Base-by-base conservation (phyloP, 2,113 vertebrate species). In the Parus major region DNA sequence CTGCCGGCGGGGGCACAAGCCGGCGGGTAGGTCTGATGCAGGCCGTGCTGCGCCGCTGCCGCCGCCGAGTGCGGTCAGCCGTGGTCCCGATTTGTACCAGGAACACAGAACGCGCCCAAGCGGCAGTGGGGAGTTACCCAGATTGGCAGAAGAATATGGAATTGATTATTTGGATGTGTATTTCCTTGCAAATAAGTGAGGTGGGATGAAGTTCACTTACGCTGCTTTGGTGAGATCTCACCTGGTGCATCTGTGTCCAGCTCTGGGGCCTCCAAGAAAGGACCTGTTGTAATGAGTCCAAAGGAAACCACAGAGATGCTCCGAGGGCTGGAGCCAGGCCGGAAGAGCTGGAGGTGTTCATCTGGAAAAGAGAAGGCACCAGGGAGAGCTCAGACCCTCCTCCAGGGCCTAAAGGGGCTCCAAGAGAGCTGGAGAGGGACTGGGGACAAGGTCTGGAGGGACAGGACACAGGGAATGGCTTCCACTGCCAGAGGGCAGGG, bases 1-100 rank as follows among this genome's bases (percentile, higher is more conserved):
- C 95, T 99, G 7, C 95, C 95, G 1, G 83, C 98, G 1, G 97
- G 96, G 39, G 25, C 78, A 22, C 57, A 89, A 16, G 94, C 97
- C 27, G 97, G 96, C 93, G 98, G 99, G 99, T 99, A 72, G 95
- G 97, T 83, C 49, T n/a, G 77, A 8, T 5, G 14, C 2, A 15
- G 11, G 36, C 11, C 5, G 9, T 5, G 22, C 35, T 7, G 18
- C 12, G 7, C 16, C 8, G 28, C 44, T 15, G 35, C 44, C 21
- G n/a, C 21, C 1, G 4, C 23, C 7, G 36, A 47, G 25, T 2
- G 3, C 15, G 4, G 5, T 31, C 27, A 15, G 53, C 24, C 8
- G 11, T 7, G 68, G 3, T 35, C 12, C 11, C 7, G 53, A 4
- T n/a, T 36, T 27, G 22, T 2, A 7, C 3, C 20, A 16, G 59